Evolutionary conservation across 1,140 invertebrate species (phyloP), one percentile per base, ranked within the genome.

Genomic region (Apocrypta bakeri): DNA sequence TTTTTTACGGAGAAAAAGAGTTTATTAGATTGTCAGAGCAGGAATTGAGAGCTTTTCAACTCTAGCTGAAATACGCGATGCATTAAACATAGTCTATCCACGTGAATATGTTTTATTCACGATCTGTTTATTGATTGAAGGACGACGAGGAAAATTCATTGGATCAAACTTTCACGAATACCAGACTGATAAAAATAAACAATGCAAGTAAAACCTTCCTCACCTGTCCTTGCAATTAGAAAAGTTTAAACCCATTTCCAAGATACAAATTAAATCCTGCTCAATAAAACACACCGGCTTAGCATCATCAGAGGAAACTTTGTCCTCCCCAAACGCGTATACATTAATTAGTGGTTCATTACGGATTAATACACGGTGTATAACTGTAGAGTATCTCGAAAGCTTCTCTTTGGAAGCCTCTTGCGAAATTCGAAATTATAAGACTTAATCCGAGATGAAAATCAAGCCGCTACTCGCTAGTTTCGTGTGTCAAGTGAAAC

Each of bases 371-470:
- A 21, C n/a, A 21, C 48, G 2, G n/a, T 7, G 63, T 25, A 24
- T 66, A 66, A n/a, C n/a, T n/a, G n/a, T n/a, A n/a, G n/a, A n/a
- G n/a, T 27, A 29, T 6, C 7, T 66, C 2, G 0, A 24, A 63
- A 25, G 12, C 61, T 4, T 66, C 63, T 64, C 42, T 64, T 21
- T 11, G 25, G n/a, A 64, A 64, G 24, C 1, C 24, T 40, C 6
- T 56, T n/a, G 48, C 48, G 73, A 76, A 76, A 76, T 64, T 64
- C 24, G 56, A 76, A 76, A 63, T 76, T 76, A 37, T 61, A 64
- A 37, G 74, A 37, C 29, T 33, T 63, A 76, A 76, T 63, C 74
- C 74, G 56, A 76, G 74, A 76, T 64, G 74, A 64, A 37, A 37
- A 76, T 76, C 74, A 76, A 76, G 56, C 61, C 48, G 27, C 12